Conservation (phyloP, 2,113 vertebrate species). For the Hucho hucho region DNA sequence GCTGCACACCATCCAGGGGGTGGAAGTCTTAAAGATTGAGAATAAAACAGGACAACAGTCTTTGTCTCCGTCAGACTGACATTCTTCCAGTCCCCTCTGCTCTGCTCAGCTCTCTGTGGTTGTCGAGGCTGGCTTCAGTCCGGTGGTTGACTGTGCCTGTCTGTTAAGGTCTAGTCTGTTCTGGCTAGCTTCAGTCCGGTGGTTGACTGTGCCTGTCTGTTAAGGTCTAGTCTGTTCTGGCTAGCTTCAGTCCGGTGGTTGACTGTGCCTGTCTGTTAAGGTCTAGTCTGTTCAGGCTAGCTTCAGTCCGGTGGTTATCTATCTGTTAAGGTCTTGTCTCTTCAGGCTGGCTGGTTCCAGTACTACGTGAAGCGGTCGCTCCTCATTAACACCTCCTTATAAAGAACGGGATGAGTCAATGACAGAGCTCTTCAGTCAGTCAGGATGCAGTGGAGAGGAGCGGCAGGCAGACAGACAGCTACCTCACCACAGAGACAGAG, state of each 20-base stretch:
- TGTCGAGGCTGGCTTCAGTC: too few species aligned
- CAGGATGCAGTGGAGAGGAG: background rate
- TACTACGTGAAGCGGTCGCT: slow-evolving; percentile 32
- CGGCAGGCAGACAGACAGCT: slow-evolving; percentile 18
- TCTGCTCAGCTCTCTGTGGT: too few species aligned
- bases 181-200: background rate
- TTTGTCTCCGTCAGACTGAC: too few species aligned
- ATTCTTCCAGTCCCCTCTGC: too few species aligned
- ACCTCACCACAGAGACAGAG: slow-evolving; percentile 21
- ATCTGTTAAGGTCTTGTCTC: background rate
- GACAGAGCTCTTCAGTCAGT: slow-evolving; percentile 45
- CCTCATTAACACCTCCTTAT: slow-evolving; percentile 52
- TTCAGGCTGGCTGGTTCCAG: slow-evolving; percentile 3
- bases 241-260: background rate
- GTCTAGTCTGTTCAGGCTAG: background rate
- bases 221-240: background rate
- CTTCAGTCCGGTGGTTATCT: background rate
- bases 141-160: background rate
- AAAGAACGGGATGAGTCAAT: slow-evolving; percentile 41
- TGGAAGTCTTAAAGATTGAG: too few species aligned
- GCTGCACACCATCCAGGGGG: too few species aligned
- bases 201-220: background rate
- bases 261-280: background rate
- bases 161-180: background rate
- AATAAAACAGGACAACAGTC: too few species aligned